Percentiles rank a stretch among this genome's conserved stretches.
Evolutionary conservation across 2,113 vertebrate genomes (phyloP).

Genomic region (Clupea harengus): DNA sequence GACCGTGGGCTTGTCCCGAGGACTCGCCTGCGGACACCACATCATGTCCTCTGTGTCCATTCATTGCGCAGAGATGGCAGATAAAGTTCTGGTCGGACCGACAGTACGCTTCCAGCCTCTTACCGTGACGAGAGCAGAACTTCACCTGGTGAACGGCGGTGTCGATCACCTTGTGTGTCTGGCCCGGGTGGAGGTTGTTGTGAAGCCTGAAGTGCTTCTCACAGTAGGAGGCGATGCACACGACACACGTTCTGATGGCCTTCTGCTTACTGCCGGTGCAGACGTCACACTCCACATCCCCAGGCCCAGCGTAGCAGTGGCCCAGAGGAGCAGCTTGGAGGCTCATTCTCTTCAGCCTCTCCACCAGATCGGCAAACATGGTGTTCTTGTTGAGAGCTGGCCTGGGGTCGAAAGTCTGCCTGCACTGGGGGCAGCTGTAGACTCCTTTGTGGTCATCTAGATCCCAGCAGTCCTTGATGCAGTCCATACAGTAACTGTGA

Average conservation of each 20-base stretch:
- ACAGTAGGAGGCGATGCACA: not conserved
- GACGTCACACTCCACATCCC: slow-evolving; percentile 60
- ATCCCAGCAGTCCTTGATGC: slow-evolving; percentile 67
- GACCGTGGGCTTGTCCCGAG: not conserved
- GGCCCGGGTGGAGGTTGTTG: not conserved
- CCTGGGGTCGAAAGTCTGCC: slow-evolving; percentile 68
- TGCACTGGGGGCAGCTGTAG: slow-evolving; percentile 73
- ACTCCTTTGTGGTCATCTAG: slow-evolving; percentile 42
- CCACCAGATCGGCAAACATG: slow-evolving; percentile 73
- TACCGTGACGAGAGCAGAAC: slow-evolving; percentile 29
- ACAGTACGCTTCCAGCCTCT: slow-evolving; percentile 24
- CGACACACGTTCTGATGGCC: slow-evolving; percentile 5
- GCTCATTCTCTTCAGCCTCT: slow-evolving; percentile 63
- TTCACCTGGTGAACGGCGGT: slow-evolving; percentile 19
- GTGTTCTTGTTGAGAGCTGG: slow-evolving; percentile 74
- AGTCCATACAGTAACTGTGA: slow-evolving; percentile 77
- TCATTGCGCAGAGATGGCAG: slow-evolving; percentile 22
- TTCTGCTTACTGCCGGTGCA: slow-evolving; percentile 53
- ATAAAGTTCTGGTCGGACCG: slow-evolving; percentile 28
- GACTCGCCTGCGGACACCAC: not conserved
- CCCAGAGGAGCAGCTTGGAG: slow-evolving; percentile 40
- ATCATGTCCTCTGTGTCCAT: slow-evolving; percentile 31
- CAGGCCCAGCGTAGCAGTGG: not conserved
- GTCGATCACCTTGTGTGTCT: slow-evolving; percentile 27
- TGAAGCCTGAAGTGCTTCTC: not conserved